Evolutionary conservation across 2,888 invertebrate species (phyloP).

Genomic region (Amblyjoppa fuscipennis): DNA sequence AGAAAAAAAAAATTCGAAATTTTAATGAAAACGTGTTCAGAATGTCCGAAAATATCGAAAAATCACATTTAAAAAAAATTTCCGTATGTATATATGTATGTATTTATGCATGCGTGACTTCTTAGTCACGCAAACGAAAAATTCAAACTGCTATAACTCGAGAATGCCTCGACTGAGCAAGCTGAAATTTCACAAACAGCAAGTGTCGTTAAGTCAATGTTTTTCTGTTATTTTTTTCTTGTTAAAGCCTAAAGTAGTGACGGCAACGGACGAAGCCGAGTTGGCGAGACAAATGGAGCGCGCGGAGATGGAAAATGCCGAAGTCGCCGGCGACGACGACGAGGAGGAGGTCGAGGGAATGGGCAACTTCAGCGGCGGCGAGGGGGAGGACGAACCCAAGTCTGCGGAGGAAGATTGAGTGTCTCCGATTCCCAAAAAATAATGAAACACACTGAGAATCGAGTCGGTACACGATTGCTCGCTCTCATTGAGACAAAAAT

Average conservation of each 20-base stretch:
- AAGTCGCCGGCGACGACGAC: slow-evolving; percentile 96
- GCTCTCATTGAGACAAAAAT: slow-evolving; percentile 27
- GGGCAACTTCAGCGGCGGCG: slow-evolving; percentile 85
- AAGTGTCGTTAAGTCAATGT: too few relatives aligned
- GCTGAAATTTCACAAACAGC: too few relatives aligned
- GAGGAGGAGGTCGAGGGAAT: slow-evolving; percentile 91
- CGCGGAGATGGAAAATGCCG: slow-evolving; percentile 97
- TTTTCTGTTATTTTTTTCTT: slow-evolving; percentile 39
- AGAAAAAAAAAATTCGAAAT: too few relatives aligned
- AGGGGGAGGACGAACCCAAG: slow-evolving; percentile 84
- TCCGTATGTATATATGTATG: too few relatives aligned
- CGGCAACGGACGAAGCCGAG: slow-evolving; percentile 99
- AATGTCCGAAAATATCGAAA: too few relatives aligned
- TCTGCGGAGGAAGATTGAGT: slow-evolving; percentile 80
- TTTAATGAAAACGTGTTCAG: too few relatives aligned
- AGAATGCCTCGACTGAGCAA: too few relatives aligned
- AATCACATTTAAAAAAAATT: too few relatives aligned
- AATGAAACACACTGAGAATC: slow-evolving; percentile 48
- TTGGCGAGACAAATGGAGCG: slow-evolving; percentile 96
- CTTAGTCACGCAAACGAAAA: too few relatives aligned
- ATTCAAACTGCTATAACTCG: too few relatives aligned
- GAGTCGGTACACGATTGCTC: slow-evolving; percentile 44
- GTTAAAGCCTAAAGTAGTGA: slow-evolving; percentile 97
- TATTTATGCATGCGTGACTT: too few relatives aligned
- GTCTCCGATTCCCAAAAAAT: slow-evolving; percentile 5